A percentile compares a stretch with the other conserved stretches of the same genome.
phyloP scores from a whole-genome alignment of 2,888 invertebrate genomes.

The Monopis laevigella region DNA sequence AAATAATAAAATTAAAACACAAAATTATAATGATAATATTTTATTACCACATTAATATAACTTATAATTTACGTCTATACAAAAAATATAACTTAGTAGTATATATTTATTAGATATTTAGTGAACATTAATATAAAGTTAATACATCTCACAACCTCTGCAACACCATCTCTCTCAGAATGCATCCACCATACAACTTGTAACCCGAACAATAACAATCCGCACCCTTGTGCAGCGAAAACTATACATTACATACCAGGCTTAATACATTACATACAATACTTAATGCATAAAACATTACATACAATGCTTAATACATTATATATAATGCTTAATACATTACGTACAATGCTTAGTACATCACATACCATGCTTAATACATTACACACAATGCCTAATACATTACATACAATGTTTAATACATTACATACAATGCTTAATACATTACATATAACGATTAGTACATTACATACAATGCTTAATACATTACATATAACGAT shows the following conservation, averaged over 20 bases:
- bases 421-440: no score
- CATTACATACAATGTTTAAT: no score
- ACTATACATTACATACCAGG: not conserved
- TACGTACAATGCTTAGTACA: no score
- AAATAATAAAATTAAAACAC: constrained; percentile 23
- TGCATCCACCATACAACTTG: constrained; percentile 31
- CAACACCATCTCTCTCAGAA: constrained; percentile 52
- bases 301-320: not conserved
- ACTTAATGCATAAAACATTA: not conserved
- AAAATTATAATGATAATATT: constrained; percentile 45
- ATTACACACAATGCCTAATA: not conserved
- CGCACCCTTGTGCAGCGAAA: not conserved
- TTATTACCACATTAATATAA: constrained; percentile 56
- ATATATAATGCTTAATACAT: not conserved
- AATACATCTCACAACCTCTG: constrained; percentile 64
- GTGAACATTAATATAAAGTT: constrained; percentile 56
- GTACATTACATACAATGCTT: not conserved
- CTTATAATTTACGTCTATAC: constrained; percentile 62
- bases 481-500: not conserved
- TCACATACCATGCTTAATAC: not conserved
- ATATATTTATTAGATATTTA: constrained; percentile 58
- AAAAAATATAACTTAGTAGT: constrained; percentile 61
- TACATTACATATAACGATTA: no score
- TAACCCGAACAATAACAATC: not conserved
- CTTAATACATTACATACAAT: not conserved